Evolutionary conservation across 2,888 invertebrate species (phyloP).

Genomic region (Phymatocera aterrima): DNA sequence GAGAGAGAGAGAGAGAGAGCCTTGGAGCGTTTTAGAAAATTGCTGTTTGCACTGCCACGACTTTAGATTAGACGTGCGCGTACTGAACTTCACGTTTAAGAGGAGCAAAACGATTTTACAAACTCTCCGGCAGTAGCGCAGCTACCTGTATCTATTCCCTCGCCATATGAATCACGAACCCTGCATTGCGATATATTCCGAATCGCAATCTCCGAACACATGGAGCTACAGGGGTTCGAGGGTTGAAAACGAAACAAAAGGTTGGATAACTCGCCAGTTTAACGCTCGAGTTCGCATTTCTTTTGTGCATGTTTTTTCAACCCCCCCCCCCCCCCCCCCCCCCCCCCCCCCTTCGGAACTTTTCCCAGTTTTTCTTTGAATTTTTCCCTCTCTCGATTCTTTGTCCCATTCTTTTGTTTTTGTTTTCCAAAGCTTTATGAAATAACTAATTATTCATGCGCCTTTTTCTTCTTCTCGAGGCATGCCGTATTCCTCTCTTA

Average conservation of each 20-base stretch:
- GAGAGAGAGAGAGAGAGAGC: not conserved
- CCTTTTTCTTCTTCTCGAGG: not conserved
- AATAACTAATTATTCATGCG: not conserved
- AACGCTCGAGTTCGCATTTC: constrained; percentile 22
- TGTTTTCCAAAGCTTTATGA: not conserved
- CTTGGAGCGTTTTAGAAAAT: constrained; percentile 40
- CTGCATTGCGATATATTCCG: constrained; percentile 18
- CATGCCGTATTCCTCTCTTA: not conserved
- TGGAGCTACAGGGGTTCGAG: not conserved
- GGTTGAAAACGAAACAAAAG: constrained; percentile 28
- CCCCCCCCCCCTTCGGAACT: too few species aligned
- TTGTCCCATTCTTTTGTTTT: not conserved
- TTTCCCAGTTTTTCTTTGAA: not conserved
- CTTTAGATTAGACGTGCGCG: constrained; percentile 24
- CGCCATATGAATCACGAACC: constrained; percentile 13
- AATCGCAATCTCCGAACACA: constrained; percentile 11
- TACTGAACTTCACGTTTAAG: not conserved
- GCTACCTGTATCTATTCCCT: not conserved
- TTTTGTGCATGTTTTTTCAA: not conserved
- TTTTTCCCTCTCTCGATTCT: not conserved
- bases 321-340: too few species aligned
- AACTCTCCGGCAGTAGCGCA: not conserved
- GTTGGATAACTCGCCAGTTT: constrained; percentile 31
- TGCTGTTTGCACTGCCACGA: constrained; percentile 41
- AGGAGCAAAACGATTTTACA: constrained; percentile 30